phyloP scores from a whole-genome alignment of 2,797 vertebrate genomes.

The Psittacula echo region DNA sequence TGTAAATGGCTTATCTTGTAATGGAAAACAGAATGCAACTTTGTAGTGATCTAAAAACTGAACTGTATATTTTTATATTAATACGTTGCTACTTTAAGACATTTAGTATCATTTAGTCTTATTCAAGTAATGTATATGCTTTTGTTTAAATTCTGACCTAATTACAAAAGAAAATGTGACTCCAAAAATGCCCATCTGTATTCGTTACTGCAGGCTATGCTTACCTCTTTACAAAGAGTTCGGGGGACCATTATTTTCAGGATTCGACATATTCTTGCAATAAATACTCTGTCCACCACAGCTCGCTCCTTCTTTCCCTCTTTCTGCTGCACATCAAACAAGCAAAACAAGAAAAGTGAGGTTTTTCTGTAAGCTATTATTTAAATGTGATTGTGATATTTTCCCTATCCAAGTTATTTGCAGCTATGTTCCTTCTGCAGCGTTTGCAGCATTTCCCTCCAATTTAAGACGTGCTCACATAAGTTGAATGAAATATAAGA shows the following conservation, averaged over 20 bases:
- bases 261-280: conserved; percentile 84
- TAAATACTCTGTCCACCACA: conserved; percentile 89
- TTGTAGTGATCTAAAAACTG: not conserved
- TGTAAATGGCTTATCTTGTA: not conserved
- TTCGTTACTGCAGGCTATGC: conserved; percentile 10
- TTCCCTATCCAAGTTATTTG: not conserved
- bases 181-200: not conserved
- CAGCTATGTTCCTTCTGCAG: not conserved
- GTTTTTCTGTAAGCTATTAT: not conserved
- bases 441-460: not conserved
- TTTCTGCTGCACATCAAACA: conserved; percentile 78
- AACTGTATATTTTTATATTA: not conserved
- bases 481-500: not conserved
- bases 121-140: not conserved
- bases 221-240: conserved; percentile 91
- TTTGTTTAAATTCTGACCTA: not conserved
- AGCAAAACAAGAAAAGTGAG: not conserved
- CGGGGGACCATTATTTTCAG: conserved; percentile 89
- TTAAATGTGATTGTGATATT: not conserved
- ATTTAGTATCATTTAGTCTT: not conserved
- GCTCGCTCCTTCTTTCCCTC: conserved; percentile 91
- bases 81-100: not conserved
- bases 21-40: not conserved
- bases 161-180: not conserved
- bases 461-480: not conserved